These are phyloP conservation scores for Autographa pulchrina DNA, from an alignment of 2,888 invertebrate species.

Conservation along the genomic window DNA sequence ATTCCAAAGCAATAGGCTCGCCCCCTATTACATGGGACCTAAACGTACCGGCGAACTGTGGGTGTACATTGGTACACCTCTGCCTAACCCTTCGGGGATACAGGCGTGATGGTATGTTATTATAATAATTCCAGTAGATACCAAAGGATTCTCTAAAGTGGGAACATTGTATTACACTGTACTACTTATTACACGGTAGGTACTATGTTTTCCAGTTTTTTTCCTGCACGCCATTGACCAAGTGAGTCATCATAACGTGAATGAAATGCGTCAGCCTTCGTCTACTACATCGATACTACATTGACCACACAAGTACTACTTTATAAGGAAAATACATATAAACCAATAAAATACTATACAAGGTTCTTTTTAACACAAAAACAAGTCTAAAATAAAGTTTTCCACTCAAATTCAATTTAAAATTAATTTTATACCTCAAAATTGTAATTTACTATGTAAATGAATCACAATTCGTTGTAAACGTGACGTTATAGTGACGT, in stretches of 20 bases:
- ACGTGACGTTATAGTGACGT: slow-evolving; percentile 26
- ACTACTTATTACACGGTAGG: too few relatives aligned
- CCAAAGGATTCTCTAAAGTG: too few relatives aligned
- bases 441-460: slow-evolving; percentile 20
- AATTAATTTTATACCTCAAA: too few relatives aligned
- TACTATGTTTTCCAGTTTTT: background rate
- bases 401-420: slow-evolving; percentile 14
- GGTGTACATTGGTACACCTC: too few relatives aligned
- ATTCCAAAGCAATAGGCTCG: too few relatives aligned
- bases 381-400: slow-evolving; percentile 1
- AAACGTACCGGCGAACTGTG: too few relatives aligned
- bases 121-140: too few relatives aligned
- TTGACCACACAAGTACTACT: background rate
- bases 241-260: background rate
- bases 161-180: too few relatives aligned
- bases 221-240: background rate
- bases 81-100: too few relatives aligned
- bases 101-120: too few relatives aligned
- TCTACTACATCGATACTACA: background rate
- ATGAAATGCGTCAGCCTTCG: background rate
- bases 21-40: too few relatives aligned
- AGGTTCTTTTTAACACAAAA: background rate
- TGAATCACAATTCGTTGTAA: slow-evolving; percentile 33
- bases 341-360: background rate
- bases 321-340: background rate